A percentile compares a stretch with the other conserved stretches of the same genome.
These are phyloP conservation scores for Campopleginae sp. DNA, from an alignment of 2,888 invertebrate genomes.

Conservation along the genomic window DNA sequence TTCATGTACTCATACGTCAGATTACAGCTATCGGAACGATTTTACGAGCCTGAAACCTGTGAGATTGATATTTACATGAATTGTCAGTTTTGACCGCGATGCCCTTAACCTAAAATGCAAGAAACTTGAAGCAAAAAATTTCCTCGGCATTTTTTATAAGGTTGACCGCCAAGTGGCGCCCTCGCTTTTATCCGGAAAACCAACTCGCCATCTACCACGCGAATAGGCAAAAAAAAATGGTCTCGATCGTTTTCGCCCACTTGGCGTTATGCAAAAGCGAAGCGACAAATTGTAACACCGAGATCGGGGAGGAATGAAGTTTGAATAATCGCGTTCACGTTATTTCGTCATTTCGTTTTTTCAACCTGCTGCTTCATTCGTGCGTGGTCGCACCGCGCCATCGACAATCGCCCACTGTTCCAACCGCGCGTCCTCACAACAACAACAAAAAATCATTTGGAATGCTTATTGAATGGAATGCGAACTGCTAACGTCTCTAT, in stretches of 20 bases:
- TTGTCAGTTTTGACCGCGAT: neutral
- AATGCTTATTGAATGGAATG: constrained; percentile 5
- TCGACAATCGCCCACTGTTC: neutral
- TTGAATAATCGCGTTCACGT: constrained; percentile 5
- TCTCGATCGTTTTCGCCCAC: constrained; percentile 12
- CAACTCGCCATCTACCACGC: constrained; percentile 7
- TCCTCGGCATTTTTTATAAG: neutral
- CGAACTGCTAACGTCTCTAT: neutral
- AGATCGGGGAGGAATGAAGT: neutral
- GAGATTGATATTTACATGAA: too few species aligned
- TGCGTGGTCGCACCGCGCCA: constrained; percentile 11
- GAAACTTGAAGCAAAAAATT: neutral
- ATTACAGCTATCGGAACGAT: too few species aligned
- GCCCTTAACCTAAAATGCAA: constrained; percentile 8
- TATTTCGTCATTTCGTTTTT: constrained; percentile 5
- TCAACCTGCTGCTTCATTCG: neutral
- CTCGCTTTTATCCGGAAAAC: neutral
- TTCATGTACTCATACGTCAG: too few species aligned
- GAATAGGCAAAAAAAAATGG: neutral
- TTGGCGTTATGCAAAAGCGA: neutral
- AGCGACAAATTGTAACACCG: constrained; percentile 20
- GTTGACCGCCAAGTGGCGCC: constrained; percentile 13
- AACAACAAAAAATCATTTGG: constrained; percentile 1
- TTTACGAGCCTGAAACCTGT: too few species aligned
- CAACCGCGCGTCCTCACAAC: neutral